Evolutionary conservation across 2,888 invertebrate genomes (phyloP), one percentile per base, ranked within the genome.

Genomic region (Lumbricus terrestris): DNA sequence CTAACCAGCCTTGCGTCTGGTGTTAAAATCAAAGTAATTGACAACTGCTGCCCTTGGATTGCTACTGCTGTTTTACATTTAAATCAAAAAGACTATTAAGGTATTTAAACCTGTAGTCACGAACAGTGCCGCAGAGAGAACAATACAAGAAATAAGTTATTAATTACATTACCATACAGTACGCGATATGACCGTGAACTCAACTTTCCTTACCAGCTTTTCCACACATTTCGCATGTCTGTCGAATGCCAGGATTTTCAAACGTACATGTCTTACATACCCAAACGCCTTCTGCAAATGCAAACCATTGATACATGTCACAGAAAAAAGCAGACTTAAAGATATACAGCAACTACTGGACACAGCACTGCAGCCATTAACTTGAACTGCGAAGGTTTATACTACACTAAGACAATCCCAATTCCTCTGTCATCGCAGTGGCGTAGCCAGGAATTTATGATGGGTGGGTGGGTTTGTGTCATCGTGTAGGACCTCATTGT

Each of bases 211-310:
- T 88, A 40, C 47, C 47, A 29, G 35, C 29, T 42, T n/a, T 34
- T 35, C 33, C 37, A 37, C 85, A 85, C 37, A 85, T 85, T 37
- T 85, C 85, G 23, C 85, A 85, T 37, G 85, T n/a, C 35, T 18
- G 34, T 34, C 85, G 85, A 85, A 85, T 37, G 37, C 35, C 23
- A 35, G 85, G 85, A 85, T 85, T 85, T 85, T 85, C 85, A 85
- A 85, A 85, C 5, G 85, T 85, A 37, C 85, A 85, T 34, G 35
- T 11, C 23, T 85, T 85, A 15, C 85, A 85, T 18, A 37, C 37
- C 85, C 85, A 85, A 5, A 8, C 23, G 20, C 37, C 35, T 85
- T 37, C 85, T 85, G 35, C 85, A 69, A 69, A n/a, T 69, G 6
- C 6, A 69, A 29, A 69, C 69, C 69, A 69, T 29, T n/a, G 29